Conservation (phyloP, 1,140 invertebrate genomes). For the Drosophila repleta region DNA sequence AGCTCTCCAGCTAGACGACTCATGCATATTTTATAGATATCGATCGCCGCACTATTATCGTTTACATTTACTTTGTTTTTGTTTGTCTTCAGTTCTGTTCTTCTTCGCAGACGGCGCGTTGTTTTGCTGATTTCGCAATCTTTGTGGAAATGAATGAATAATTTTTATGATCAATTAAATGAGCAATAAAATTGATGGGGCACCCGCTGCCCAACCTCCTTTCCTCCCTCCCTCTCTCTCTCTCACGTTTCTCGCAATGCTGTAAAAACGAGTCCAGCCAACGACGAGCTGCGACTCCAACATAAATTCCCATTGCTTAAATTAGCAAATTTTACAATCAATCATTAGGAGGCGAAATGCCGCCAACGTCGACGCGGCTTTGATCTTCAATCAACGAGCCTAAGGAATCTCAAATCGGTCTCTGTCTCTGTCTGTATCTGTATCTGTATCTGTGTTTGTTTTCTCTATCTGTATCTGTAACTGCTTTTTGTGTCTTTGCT, state of each 20-base stretch:
- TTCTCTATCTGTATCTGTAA: conserved; percentile 5
- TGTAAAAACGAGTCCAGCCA: conserved; percentile 20
- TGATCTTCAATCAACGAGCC: conserved; percentile 59
- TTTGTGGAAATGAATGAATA: conserved; percentile 73
- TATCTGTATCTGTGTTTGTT: neutral
- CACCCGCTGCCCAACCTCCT: conserved; percentile 8
- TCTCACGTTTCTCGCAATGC: neutral
- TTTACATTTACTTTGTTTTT: conserved; percentile 16
- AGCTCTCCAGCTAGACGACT: conserved; percentile 28
- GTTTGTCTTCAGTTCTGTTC: conserved; percentile 17
- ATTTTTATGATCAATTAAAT: conserved; percentile 81
- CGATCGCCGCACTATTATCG: conserved; percentile 59
- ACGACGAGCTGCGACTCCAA: conserved; percentile 31
- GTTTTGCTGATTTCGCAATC: conserved; percentile 57
- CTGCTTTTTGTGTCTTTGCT: conserved; percentile 21
- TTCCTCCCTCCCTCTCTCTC: conserved; percentile 4
- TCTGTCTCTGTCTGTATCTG: conserved; percentile 6
- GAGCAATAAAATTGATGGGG: conserved; percentile 76
- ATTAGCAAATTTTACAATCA: conserved; percentile 80
- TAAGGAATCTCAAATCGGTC: conserved; percentile 29
- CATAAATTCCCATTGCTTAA: conserved; percentile 79
- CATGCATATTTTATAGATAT: conserved; percentile 71
- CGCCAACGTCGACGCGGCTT: conserved; percentile 52
- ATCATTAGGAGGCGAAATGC: conserved; percentile 65
- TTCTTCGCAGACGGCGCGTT: neutral